phyloP scores from a whole-genome alignment of 2,113 vertebrate genomes.

The human region GRCh38 chr3:165755501-165756000 shows the following conservation, averaged over 20 bases:
- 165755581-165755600: neutral
- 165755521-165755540: neutral
- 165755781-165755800: neutral
- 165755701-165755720: neutral
- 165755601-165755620: neutral
- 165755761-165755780: neutral
- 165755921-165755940: neutral
- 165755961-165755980: neutral
- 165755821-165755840: neutral
- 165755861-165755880: neutral
- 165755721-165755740: neutral
- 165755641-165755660: neutral
- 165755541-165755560: neutral
- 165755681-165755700: neutral
- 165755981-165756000: neutral
- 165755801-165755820: no score
- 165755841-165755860: neutral
- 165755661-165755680: neutral
- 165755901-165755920: neutral
- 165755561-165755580: neutral
- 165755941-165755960: neutral
- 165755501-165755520: neutral
- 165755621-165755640: neutral
- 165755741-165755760: neutral
- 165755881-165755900: neutral